phyloP scores from a whole-genome alignment of 2,888 invertebrate species.

The Apeira syringaria region DNA sequence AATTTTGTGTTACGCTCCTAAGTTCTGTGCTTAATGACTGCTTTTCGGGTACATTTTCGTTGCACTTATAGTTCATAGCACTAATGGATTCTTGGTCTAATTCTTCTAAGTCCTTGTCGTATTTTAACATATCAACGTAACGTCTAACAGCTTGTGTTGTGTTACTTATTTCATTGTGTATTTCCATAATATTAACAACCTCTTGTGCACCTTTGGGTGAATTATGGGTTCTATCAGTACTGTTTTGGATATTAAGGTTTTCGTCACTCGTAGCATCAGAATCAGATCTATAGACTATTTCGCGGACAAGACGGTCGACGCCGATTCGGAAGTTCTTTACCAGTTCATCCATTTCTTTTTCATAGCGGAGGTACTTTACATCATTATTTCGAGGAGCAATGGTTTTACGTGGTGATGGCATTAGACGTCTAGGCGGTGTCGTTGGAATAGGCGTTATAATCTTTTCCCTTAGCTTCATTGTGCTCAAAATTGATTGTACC shows the following conservation, averaged over 20 bases:
- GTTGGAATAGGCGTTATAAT: slow-evolving; percentile 60
- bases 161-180: not conserved
- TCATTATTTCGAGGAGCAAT: not conserved
- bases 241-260: too few species aligned
- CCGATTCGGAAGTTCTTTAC: too few species aligned
- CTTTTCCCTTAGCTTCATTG: slow-evolving; percentile 48
- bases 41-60: not conserved
- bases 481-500: slow-evolving; percentile 58
- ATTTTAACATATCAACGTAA: not conserved
- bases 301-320: too few species aligned
- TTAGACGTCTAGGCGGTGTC: slow-evolving; percentile 39
- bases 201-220: not conserved
- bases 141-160: not conserved
- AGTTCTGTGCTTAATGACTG: not conserved
- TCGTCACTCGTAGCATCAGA: too few species aligned
- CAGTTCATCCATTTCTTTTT: too few species aligned
- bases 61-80: not conserved
- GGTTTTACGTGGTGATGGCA: not conserved
- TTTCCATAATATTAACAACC: not conserved
- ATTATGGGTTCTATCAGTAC: not conserved
- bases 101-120: not conserved
- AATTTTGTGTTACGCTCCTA: not conserved
- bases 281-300: too few species aligned
- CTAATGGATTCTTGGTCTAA: not conserved
- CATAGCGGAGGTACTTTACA: too few species aligned